Evolutionary conservation across 1,140 invertebrate genomes (phyloP).

Genomic region (Caerostris extrusa): DNA sequence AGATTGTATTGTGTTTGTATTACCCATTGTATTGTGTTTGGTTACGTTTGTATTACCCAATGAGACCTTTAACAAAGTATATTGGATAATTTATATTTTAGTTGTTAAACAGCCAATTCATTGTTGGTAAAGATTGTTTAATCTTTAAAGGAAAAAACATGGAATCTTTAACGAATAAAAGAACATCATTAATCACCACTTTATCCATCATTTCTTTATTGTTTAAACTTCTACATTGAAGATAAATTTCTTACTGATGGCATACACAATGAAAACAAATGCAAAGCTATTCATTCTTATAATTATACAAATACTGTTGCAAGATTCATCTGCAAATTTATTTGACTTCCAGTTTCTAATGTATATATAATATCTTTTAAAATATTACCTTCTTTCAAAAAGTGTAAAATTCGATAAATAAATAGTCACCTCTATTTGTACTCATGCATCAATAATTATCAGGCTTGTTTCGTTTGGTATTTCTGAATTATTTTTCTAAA

Average conservation of each 20-base stretch:
- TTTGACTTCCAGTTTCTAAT: not conserved
- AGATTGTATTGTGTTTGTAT: too few relatives aligned
- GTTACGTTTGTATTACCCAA: too few relatives aligned
- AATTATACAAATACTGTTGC: not conserved
- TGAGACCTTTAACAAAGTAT: too few relatives aligned
- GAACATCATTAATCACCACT: not conserved
- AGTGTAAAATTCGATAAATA: not conserved
- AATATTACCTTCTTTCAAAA: not conserved
- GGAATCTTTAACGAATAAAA: too few relatives aligned
- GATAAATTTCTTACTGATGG: not conserved
- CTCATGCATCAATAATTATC: constrained; percentile 23
- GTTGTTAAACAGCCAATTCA: too few relatives aligned
- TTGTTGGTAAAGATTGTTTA: too few relatives aligned
- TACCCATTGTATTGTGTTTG: too few relatives aligned
- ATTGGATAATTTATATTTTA: too few relatives aligned
- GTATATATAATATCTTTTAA: not conserved
- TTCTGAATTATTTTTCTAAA: constrained; percentile 20
- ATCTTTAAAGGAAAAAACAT: too few relatives aligned
- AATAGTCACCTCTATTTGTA: not conserved
- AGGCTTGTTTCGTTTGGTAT: not conserved
- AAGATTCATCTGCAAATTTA: constrained; percentile 4
- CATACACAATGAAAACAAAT: not conserved
- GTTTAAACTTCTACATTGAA: not conserved
- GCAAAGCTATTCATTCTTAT: not conserved
- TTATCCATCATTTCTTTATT: not conserved